These are phyloP conservation scores for Hipparchia sbordonii DNA, from an alignment of 2,888 invertebrate genomes.

Conservation along the genomic window DNA sequence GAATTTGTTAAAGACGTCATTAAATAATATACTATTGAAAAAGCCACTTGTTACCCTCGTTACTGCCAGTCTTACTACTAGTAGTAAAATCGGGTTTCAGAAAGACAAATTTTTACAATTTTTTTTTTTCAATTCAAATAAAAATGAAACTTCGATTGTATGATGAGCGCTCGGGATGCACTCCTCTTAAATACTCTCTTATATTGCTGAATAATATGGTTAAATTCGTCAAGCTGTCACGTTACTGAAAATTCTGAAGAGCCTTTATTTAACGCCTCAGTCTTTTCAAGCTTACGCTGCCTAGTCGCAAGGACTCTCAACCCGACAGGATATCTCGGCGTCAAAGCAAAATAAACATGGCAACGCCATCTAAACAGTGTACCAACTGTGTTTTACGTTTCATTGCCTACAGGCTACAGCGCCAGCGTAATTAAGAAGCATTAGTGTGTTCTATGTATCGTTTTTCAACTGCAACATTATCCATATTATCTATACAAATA, in stretches of 20 bases:
- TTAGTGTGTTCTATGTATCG: too few relatives aligned
- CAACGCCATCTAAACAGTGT: constrained; percentile 66
- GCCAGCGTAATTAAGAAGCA: neutral
- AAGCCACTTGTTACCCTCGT: too few relatives aligned
- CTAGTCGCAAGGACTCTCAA: constrained; percentile 21
- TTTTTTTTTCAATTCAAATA: too few relatives aligned
- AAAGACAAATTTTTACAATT: too few relatives aligned
- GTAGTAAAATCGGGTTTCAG: too few relatives aligned
- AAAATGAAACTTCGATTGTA: too few relatives aligned
- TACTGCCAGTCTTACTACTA: too few relatives aligned
- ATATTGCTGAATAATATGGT: constrained; percentile 1
- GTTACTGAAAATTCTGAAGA: constrained; percentile 26
- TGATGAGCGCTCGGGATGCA: too few relatives aligned
- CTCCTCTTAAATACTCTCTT: neutral
- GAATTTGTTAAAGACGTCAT: too few relatives aligned
- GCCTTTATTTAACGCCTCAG: constrained; percentile 32
- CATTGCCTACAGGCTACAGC: neutral
- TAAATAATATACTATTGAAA: too few relatives aligned
- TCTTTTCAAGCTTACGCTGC: constrained; percentile 46
- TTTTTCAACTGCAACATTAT: too few relatives aligned
- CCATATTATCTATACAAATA: too few relatives aligned
- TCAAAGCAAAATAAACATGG: constrained; percentile 59
- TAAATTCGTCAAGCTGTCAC: constrained; percentile 18
- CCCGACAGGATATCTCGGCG: constrained; percentile 16
- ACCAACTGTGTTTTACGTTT: constrained; percentile 35